Conservation (phyloP, 1,140 invertebrate genomes). For the Venturia canescens region DNA sequence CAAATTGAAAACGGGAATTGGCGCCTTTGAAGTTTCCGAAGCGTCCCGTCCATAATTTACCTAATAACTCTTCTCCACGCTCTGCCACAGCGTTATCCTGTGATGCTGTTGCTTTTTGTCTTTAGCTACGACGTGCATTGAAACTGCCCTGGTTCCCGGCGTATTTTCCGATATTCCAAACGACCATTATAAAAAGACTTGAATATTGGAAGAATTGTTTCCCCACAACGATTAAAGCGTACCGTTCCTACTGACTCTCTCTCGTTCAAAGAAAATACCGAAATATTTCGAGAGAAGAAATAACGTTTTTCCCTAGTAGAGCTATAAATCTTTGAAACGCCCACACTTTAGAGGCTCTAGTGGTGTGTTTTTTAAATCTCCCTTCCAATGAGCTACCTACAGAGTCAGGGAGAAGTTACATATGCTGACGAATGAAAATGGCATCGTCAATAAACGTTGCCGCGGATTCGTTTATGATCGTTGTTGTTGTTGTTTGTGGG, state of each 20-base stretch:
- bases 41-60: slow-evolving; percentile 68
- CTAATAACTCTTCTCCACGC: slow-evolving; percentile 66
- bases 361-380: background rate
- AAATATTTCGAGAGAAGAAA: too few relatives aligned
- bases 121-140: background rate
- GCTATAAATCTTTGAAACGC: too few relatives aligned
- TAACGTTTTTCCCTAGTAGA: too few relatives aligned
- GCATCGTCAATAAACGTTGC: slow-evolving; percentile 50
- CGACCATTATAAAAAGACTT: too few relatives aligned
- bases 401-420: background rate
- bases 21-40: slow-evolving; percentile 72
- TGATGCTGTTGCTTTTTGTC: background rate
- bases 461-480: slow-evolving; percentile 51
- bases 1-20: slow-evolving; percentile 75
- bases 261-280: too few relatives aligned
- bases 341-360: background rate
- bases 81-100: background rate
- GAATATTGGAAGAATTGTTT: too few relatives aligned
- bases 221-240: too few relatives aligned
- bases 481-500: slow-evolving; percentile 17
- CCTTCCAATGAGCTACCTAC: background rate
- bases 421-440: background rate
- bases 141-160: too few relatives aligned
- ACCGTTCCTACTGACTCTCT: too few relatives aligned
- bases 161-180: too few relatives aligned